Conservation (phyloP, 2,888 invertebrate species). For the Caenorhabditis sp. region DNA sequence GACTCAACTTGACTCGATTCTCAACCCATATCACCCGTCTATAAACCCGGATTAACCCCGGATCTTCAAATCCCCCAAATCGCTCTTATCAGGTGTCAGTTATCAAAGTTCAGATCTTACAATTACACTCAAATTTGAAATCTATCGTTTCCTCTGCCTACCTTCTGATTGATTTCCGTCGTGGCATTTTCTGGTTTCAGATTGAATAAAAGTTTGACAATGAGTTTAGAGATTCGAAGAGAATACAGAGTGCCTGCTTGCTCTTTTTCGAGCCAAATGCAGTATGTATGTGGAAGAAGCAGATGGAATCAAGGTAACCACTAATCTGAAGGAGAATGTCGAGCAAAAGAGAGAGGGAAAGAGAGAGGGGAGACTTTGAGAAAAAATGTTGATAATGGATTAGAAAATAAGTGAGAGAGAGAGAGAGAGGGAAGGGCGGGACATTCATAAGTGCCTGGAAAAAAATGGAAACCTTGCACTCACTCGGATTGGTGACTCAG, state of each 20-base stretch:
- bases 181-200: slow-evolving; percentile 38
- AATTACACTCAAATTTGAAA: not conserved
- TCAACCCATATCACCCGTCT: not conserved
- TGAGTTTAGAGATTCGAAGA: no score
- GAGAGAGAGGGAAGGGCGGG: no score
- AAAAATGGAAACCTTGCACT: no score
- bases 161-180: slow-evolving; percentile 44
- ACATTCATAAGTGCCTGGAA: no score
- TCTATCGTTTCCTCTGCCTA: not conserved
- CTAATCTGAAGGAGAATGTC: slow-evolving; percentile 33
- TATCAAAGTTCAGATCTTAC: no score
- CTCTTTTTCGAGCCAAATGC: slow-evolving; percentile 15
- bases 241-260: no score
- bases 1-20: not conserved
- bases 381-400: no score
- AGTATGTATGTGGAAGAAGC: no score
- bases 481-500: no score
- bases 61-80: no score
- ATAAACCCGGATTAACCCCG: not conserved
- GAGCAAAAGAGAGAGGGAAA: slow-evolving; percentile 7
- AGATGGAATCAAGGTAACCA: slow-evolving; percentile 27
- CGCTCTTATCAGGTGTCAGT: no score
- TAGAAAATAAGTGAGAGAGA: slow-evolving; percentile 16
- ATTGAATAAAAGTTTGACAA: no score
- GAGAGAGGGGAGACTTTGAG: slow-evolving; percentile 23